Evolutionary conservation across 2,113 vertebrate species (phyloP).

Genomic region (Vulpes ferrilata): DNA sequence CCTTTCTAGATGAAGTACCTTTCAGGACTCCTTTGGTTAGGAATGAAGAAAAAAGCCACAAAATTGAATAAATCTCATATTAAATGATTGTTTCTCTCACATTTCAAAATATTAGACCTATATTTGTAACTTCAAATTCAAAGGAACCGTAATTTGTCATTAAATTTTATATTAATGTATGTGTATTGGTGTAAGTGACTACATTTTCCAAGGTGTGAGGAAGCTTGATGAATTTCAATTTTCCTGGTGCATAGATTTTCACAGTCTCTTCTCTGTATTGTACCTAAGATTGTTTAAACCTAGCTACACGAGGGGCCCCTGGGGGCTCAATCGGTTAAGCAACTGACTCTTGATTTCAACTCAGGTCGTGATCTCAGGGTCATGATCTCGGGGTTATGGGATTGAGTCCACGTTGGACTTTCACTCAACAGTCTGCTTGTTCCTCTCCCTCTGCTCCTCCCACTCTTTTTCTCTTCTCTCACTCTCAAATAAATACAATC

Average conservation of each 20-base stretch:
- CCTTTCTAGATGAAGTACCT: constrained; percentile 33
- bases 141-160: not conserved
- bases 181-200: not conserved
- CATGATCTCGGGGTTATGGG: not conserved
- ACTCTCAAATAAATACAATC: not conserved
- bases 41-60: not conserved
- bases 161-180: not conserved
- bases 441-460: not conserved
- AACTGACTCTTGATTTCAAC: not conserved
- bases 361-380: not conserved
- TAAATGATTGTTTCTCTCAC: not conserved
- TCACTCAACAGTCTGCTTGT: not conserved
- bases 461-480: not conserved
- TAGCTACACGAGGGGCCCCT: not conserved
- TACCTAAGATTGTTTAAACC: not conserved
- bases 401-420: not conserved
- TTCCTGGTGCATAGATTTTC: not conserved
- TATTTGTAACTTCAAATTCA: not conserved
- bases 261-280: not conserved
- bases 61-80: not conserved
- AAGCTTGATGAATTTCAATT: not conserved
- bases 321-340: not conserved
- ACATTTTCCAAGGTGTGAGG: not conserved
- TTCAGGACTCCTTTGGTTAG: constrained; percentile 2
- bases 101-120: not conserved